Evolutionary conservation across 2,888 invertebrate species (phyloP), one percentile per base, ranked within the genome.

Genomic region (Dryococelus australis): DNA sequence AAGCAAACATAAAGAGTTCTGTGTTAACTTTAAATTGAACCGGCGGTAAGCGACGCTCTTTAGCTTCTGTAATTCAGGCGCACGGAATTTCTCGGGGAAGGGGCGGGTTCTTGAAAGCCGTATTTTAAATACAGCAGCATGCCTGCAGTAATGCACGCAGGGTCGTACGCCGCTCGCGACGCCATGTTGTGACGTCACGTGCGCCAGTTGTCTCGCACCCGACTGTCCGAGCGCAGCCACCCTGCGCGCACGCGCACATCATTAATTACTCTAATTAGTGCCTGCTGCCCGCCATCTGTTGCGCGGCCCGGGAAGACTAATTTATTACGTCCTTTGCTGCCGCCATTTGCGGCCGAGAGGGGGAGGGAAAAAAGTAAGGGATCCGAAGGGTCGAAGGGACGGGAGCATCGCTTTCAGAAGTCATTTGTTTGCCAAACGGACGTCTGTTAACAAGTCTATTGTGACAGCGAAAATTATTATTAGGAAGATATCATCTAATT

Each of bases 361-460:
- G 65, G 16, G 65, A 65, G 24, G 65, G 65, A 6, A 8, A 1
- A n/a, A 65, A 24, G 65, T 16, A n/a, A 8, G 47, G 47, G 47
- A 47, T 16, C 4, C 47, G 47, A 16, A 47, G 47, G 65, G n/a
- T 65, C 12, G 65, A n/a, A 20, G 65, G 65, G 65, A 9, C 65
- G 86, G 27, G 4, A 47, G 47, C 65, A n/a, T n/a, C 10, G 65
- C 65, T 65, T 53, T 78, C 51, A 84, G 79, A 35, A 86, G 87
- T 86, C 87, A 87, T 87, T 87, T 87, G 87, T 87, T 86, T 85
- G 84, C 78, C 83, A 86, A 84, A 86, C 86, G 81, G 85, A 88
- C 87, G 88, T 87, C 87, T 88, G 87, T 87, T 87, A 88, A 88
- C 88, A 88, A 88, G 88, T 88, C 87, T 88, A 88, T 88, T 88